Evolutionary conservation across 2,797 vertebrate genomes (phyloP), one percentile per base, ranked within the genome.

Genomic region (Poeciliopsis paucimaculata): DNA sequence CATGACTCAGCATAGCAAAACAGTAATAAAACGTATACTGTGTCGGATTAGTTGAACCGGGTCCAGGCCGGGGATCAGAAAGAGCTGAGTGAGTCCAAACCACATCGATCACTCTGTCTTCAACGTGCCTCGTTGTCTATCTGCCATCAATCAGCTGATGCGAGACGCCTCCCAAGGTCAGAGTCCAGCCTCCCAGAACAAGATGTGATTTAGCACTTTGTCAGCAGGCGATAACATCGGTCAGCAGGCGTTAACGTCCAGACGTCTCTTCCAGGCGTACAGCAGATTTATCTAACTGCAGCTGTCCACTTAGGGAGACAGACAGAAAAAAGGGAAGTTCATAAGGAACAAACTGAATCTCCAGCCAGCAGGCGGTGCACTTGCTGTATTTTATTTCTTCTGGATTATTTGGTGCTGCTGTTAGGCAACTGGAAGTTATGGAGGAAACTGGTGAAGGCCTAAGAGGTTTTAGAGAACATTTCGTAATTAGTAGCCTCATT

Each of bases 91-190:
- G 76, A 82, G 81, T 86, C 80, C 78, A 1, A 36, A 79, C 12
- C 81, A 73, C 62, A 87, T 92, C 47, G 57, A 88, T 88, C 81
- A 55, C 78, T 89, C 45, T 71, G 72, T 90, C 84, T 83, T 83
- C 87, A 85, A 88, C 86, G 85, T 82, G 73, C 71, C 86, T 86
- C 80, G 83, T 79, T 1, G 70, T 87, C 86, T 83, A 68, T 83
- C 80, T 84, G 78, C 87, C 84, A 93, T 93, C 88, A 86, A 79
- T 92, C 86, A 91, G 79, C n/a, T 39, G 68, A 74, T 53, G 1
- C 74, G 41, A 16, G 88, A 87, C 86, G 76, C 78, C 77, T 76
- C 71, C 80, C 90, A 93, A 93, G 91, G 91, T 93, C 89, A 90
- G 77, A 88, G 73, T 78, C 60, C 82, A 41, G 72, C 66, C 53